Evolutionary conservation across 1,140 invertebrate genomes (phyloP).

Genomic region (Centruroides sculpturatus): DNA sequence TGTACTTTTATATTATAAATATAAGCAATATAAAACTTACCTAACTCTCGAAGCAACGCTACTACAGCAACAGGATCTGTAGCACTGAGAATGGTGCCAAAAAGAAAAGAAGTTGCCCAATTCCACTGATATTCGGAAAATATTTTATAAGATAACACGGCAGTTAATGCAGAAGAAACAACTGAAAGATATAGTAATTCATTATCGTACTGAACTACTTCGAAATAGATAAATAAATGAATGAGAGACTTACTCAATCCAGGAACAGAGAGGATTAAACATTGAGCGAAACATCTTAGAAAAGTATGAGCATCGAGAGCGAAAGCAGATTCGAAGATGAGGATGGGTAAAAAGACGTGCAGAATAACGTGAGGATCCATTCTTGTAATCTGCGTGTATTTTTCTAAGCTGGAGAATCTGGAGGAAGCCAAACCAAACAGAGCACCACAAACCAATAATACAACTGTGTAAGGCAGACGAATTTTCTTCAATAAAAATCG

Average conservation of each 20-base stretch:
- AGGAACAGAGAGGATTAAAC: constrained; percentile 29
- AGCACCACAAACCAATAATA: constrained; percentile 15
- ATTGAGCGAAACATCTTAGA: constrained; percentile 28
- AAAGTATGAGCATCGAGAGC: constrained; percentile 33
- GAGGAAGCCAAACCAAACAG: constrained; percentile 10
- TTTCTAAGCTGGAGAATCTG: not conserved
- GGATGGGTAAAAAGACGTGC: constrained; percentile 32
- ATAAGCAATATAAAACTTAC: constrained; percentile 6
- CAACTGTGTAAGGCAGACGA: constrained; percentile 15
- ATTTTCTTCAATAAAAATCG: constrained; percentile 7
- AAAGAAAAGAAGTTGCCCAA: constrained; percentile 24
- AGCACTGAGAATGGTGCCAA: constrained; percentile 32
- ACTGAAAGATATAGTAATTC: not conserved
- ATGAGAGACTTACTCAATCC: constrained; percentile 17
- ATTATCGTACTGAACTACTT: not conserved
- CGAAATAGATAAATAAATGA: not conserved
- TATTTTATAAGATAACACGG: constrained; percentile 24
- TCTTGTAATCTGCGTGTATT: constrained; percentile 20
- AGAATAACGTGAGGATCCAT: constrained; percentile 30
- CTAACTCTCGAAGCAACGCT: constrained; percentile 29
- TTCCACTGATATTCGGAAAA: constrained; percentile 18
- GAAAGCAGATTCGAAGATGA: constrained; percentile 37
- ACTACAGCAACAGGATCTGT: constrained; percentile 36
- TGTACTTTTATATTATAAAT: not conserved
- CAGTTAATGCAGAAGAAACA: not conserved